These are phyloP conservation scores for Rotaria socialis DNA, from an alignment of 2,888 invertebrate species.

Conservation along the genomic window DNA sequence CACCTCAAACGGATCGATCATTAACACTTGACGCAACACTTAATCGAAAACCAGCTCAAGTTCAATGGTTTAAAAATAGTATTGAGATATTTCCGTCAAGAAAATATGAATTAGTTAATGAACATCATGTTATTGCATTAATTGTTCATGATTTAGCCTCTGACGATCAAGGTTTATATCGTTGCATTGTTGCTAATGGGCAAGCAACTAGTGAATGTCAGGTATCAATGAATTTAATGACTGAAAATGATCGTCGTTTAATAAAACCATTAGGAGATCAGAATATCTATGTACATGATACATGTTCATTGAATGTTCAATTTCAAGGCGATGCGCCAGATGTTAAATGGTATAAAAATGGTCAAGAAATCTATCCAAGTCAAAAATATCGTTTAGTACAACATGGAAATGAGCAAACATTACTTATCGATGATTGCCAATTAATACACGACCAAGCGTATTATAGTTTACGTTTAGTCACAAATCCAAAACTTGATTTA, in stretches of 20 bases:
- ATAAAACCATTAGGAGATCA: conserved; percentile 14
- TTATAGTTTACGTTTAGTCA: not conserved
- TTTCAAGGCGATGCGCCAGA: conserved; percentile 21
- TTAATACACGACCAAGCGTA: not conserved
- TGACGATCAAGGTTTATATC: conserved; percentile 41
- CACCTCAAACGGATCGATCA: not conserved
- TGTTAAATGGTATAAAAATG: conserved; percentile 44
- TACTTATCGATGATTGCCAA: conserved; percentile 37
- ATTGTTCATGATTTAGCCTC: conserved; percentile 44
- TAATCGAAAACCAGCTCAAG: conserved; percentile 30
- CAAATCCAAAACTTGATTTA: not conserved
- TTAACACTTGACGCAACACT: conserved; percentile 42
- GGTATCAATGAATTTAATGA: conserved; percentile 12
- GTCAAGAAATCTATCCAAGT: conserved; percentile 11
- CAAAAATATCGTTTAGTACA: conserved; percentile 1
- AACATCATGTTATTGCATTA: conserved; percentile 44
- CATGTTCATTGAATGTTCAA: conserved; percentile 30
- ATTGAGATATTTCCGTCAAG: conserved; percentile 25
- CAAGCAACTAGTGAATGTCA: conserved; percentile 35
- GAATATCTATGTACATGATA: conserved; percentile 27
- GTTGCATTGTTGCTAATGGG: conserved; percentile 32
- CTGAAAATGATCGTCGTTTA: conserved; percentile 34
- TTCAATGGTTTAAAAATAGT: conserved; percentile 43
- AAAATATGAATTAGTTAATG: conserved; percentile 43
- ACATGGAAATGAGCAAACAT: conserved; percentile 26